Evolutionary conservation across 2,797 vertebrate species (phyloP).

Genomic region (Geotrypetes seraphini): DNA sequence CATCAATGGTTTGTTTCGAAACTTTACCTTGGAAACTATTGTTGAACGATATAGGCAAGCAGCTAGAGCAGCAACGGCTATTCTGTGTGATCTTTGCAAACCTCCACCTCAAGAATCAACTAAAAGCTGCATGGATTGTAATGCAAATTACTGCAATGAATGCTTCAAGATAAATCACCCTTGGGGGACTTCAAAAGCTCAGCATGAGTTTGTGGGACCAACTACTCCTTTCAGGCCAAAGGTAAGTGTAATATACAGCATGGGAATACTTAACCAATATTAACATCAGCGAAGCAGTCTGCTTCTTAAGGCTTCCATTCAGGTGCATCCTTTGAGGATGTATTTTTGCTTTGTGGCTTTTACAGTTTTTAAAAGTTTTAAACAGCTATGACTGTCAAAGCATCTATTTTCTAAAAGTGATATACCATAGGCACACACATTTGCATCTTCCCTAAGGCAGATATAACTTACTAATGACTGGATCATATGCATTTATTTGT

Average conservation of each 20-base stretch:
- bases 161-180: conserved; percentile 95
- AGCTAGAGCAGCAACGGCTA: conserved; percentile 82
- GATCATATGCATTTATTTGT: too few species aligned
- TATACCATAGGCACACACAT: too few species aligned
- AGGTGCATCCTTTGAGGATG: too few species aligned
- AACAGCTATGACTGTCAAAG: too few species aligned
- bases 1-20: conserved; percentile 90
- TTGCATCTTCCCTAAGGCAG: too few species aligned
- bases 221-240: conserved; percentile 94
- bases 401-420: too few species aligned
- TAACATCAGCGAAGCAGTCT: too few species aligned
- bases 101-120: conserved; percentile 87
- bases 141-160: conserved; percentile 91
- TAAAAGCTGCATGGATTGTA: conserved; percentile 97
- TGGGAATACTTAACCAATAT: too few species aligned
- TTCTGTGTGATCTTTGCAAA: conserved; percentile 92
- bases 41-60: conserved; percentile 93
- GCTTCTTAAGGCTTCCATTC: too few species aligned
- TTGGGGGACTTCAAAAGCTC: conserved; percentile 89
- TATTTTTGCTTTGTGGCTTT: too few species aligned
- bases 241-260: conserved; percentile 46
- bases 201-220: conserved; percentile 91
- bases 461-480: too few species aligned
- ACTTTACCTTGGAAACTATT: conserved; percentile 91
- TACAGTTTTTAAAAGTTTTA: too few species aligned